phyloP scores from a whole-genome alignment of 2,797 vertebrate genomes.

The Microhierax caerulescens region DNA sequence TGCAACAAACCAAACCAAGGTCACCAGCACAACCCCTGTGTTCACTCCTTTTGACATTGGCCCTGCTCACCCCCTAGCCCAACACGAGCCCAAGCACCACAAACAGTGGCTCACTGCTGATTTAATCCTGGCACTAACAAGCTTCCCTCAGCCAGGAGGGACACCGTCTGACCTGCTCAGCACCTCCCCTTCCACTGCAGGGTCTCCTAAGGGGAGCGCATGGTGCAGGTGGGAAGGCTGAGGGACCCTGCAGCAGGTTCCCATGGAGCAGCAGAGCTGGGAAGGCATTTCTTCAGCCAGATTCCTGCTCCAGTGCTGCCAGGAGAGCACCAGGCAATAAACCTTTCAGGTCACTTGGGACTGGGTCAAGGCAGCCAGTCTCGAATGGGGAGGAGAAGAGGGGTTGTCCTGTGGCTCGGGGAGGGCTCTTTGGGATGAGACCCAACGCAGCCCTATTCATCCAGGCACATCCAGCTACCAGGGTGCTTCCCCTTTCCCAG shows the following conservation, averaged over 20 bases:
- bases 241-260: not conserved
- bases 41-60: not conserved
- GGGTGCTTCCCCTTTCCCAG: not conserved
- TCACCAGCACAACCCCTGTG: not conserved
- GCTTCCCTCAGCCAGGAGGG: not conserved
- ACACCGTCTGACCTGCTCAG: not conserved
- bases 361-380: not conserved
- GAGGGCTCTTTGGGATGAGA: not conserved
- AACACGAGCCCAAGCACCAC: not conserved
- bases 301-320: not conserved
- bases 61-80: accelerated
- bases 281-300: not conserved
- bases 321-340: accelerated
- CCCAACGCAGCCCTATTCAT: accelerated
- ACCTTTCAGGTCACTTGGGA: not conserved
- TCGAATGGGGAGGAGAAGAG: not conserved
- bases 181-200: not conserved
- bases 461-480: not conserved
- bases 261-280: not conserved
- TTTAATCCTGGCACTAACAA: not conserved
- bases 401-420: accelerated
- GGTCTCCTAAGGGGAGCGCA: not conserved
- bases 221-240: accelerated
- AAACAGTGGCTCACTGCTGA: not conserved
- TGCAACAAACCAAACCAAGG: not conserved